Evolutionary conservation across 2,888 invertebrate genomes (phyloP).

Genomic region (Dolomedes plantarius): DNA sequence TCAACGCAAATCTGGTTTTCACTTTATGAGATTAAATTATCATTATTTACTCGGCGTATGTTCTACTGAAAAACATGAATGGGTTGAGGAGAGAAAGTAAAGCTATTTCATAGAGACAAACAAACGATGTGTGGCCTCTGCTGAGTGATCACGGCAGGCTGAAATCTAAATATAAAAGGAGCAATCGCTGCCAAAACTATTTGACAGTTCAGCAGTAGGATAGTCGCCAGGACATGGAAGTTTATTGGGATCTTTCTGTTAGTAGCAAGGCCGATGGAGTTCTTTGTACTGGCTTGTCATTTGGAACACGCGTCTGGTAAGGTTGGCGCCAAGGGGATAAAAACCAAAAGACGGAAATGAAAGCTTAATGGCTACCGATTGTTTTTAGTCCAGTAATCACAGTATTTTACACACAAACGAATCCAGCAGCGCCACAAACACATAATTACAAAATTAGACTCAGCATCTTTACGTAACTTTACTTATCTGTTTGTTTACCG

Average conservation of each 20-base stretch:
- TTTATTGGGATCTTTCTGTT: neutral
- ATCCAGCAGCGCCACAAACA: no score
- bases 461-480: no score
- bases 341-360: neutral
- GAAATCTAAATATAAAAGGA: slow-evolving; percentile 1
- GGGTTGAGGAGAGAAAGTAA: no score
- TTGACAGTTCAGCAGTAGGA: slow-evolving; percentile 9
- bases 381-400: no score
- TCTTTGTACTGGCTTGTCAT: neutral
- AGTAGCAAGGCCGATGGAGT: slow-evolving; percentile 1
- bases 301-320: neutral
- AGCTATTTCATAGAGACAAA: neutral
- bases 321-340: neutral
- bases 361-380: neutral
- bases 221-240: neutral
- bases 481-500: no score
- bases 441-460: no score
- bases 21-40: no score
- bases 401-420: no score
- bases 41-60: no score
- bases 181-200: neutral
- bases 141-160: neutral
- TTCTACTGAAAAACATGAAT: no score
- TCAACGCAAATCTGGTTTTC: no score
- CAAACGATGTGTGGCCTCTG: neutral